Base-by-base conservation (phyloP, 2,113 vertebrate genomes). In the Ciconia boyciana region DNA sequence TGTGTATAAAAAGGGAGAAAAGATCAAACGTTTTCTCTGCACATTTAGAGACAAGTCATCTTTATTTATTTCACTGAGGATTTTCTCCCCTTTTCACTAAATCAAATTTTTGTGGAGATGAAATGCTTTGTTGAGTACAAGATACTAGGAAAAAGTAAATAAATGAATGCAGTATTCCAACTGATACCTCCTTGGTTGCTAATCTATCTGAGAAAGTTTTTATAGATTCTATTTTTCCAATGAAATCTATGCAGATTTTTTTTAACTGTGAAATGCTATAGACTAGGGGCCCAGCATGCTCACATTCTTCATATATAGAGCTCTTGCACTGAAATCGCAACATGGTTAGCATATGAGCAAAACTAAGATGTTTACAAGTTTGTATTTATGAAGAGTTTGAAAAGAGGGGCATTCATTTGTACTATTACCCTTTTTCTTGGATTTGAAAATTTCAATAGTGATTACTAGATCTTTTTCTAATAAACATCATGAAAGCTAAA, bases 401-500 rank as follows among this genome's bases (percentile, higher is more conserved):
- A 65, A 86, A 70, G 10, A 74, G 9, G 7, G 43, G 4, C 32
- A 64, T 55, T 5, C 3, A 41, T 52, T 62, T 46, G 19, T 34
- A 18, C 7, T 61, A 24, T 22, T 29, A 9, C 11, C 4, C 2
- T 16, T 62, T 57, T 28, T 36, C 2, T 31, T 26, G 1, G 0
- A 16, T 66, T 58, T 82, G 5, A 79, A 68, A 75, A 25, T 34
- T 36, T 79, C 25, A 21, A 5, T 58, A 48, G 4, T 10, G 3
- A 28, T 69, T 55, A 16, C 9, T 3, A 69, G 16, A 39, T 34
- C 2, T 51, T 74, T 81, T 90, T 82, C 60, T 52, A 78, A 46
- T 34, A 65, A 31, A 69, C 9, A 18, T 24, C 3, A 39, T 60
- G 16, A 39, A 39, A 51, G 1, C 3, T 51, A 60, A 79, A 36